Evolutionary conservation across 2,888 invertebrate species (phyloP).

Genomic region (Heterodera filipjevi): DNA sequence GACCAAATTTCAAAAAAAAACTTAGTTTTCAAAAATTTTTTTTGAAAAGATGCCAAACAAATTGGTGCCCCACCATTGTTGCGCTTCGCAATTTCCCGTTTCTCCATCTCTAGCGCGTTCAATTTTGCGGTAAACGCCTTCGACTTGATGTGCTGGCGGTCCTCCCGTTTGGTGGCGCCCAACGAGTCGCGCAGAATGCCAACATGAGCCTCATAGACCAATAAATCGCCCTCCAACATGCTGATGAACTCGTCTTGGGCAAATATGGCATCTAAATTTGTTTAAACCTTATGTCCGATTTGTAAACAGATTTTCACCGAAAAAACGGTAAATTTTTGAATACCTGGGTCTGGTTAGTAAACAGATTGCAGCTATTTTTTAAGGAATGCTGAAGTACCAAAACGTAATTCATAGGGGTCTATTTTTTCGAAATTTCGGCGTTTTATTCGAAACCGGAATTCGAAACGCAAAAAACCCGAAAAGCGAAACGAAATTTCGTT

Average conservation of each 20-base stretch:
- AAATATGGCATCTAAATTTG: constrained; percentile 58
- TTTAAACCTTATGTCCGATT: no score
- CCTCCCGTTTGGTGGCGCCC: constrained; percentile 59
- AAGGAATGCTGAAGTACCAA: no score
- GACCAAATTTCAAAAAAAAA: background rate
- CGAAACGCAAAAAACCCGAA: no score
- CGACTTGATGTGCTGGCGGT: constrained; percentile 59
- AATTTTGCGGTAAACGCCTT: constrained; percentile 63
- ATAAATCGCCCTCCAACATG: constrained; percentile 58
- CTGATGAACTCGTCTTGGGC: constrained; percentile 60
- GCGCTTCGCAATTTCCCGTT: constrained; percentile 54
- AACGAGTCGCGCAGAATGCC: constrained; percentile 61
- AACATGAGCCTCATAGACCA: constrained; percentile 62
- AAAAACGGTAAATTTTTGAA: no score
- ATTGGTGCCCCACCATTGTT: constrained; percentile 48
- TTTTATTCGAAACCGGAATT: no score
- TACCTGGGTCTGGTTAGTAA: no score
- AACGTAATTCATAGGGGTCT: no score
- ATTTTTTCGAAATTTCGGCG: no score
- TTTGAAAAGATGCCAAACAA: no score
- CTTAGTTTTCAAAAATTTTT: background rate
- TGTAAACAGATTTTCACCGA: no score
- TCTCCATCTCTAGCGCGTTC: constrained; percentile 59
- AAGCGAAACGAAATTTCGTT: no score
- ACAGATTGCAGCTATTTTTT: no score